Evolutionary conservation across 2,113 vertebrate species (phyloP).

Genomic region (Catharus fuscescens): DNA sequence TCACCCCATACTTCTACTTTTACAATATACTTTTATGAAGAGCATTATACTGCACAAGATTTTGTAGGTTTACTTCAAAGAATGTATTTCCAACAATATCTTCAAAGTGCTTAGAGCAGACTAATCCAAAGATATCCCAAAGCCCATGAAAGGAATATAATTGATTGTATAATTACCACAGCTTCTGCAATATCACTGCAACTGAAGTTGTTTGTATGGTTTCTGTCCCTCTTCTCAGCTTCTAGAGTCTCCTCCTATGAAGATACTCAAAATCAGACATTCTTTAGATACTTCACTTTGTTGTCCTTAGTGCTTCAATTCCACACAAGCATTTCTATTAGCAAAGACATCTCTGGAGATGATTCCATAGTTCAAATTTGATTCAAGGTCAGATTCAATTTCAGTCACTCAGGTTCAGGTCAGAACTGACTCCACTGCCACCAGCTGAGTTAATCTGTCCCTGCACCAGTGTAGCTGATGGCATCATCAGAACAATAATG

Average conservation of each 20-base stretch:
- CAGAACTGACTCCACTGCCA: background rate
- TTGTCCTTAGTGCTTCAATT: background rate
- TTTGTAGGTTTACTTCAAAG: slow-evolving; percentile 11
- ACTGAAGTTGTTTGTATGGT: background rate
- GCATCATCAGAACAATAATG: background rate
- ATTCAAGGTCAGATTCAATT: background rate
- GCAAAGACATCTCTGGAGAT: background rate
- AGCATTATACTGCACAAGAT: background rate
- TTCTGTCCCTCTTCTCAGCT: background rate
- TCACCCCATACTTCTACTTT: background rate
- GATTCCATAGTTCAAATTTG: background rate
- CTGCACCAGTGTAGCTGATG: background rate
- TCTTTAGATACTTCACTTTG: background rate
- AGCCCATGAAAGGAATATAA: slow-evolving; percentile 19
- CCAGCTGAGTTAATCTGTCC: background rate
- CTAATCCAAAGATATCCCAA: slow-evolving; percentile 16
- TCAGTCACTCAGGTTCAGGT: background rate
- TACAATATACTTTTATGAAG: background rate
- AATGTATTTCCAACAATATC: slow-evolving; percentile 5
- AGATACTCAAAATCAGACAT: slow-evolving; percentile 6
- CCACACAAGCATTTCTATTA: background rate
- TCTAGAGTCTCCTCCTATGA: slow-evolving; percentile 2
- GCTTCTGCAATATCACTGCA: background rate
- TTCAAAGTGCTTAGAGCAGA: slow-evolving; percentile 33
- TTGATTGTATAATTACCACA: slow-evolving; percentile 30